Evolutionary conservation across 2,113 vertebrate species (phyloP), one percentile per base, ranked within the genome.

Genomic region (Penelope pileata): DNA sequence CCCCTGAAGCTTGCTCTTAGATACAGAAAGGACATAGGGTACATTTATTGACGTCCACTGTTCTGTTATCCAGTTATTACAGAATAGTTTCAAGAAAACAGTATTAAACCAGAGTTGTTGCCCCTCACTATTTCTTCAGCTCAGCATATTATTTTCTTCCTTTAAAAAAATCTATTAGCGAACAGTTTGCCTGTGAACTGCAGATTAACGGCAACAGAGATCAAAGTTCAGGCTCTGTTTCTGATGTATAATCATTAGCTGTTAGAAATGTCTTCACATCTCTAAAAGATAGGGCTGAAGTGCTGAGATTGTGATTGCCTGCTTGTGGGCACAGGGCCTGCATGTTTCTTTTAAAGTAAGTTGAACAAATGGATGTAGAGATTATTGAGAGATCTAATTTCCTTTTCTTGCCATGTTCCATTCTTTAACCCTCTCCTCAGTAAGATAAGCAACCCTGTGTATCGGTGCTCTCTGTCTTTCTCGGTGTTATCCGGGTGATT

Each of bases 231-330:
- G 40, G 69, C 62, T 90, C 79, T 92, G 80, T 88, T 94, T 72
- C 83, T 84, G 76, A 83, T 96, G 94, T 94, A 72, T 97, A 97
- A 97, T 97, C 88, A 96, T 96, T 96, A 97, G 79, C 95, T 90
- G 80, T 91, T 79, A 78, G 80, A 93, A 72, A 81, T 78, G 79
- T 58, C 69, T 64, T 94, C 56, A 38, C 22, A 68, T 91, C 60
- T 72, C 83, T 43, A 66, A 83, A 91, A 96, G 90, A 94, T 91
- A 96, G 73, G 2, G 4, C 78, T 16, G 1, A 89, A 89, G 30
- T 83, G 30, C 94, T 86, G 93, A 94, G 91, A 58, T n/a, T 6
- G 4, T 79, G 74, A 81, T 63, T 83, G 62, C 60, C 27, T 59
- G 13, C n/a, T 90, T 48, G 90, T 88, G n/a, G n/a, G 51, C 64